Conservation (phyloP, 1,140 invertebrate genomes). For the Platorchestia sp. region DNA sequence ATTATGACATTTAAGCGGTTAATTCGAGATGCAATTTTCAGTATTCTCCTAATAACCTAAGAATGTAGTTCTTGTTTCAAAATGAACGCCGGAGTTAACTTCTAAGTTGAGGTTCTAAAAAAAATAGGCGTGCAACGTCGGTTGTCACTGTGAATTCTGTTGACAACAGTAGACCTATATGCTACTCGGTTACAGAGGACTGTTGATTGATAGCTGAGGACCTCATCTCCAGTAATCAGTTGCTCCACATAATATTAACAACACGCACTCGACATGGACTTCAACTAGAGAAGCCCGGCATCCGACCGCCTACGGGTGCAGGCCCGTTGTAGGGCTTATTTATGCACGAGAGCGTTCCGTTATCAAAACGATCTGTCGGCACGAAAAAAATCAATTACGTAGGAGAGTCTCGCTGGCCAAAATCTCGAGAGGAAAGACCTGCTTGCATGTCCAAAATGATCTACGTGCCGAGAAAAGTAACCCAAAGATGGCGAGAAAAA, state of each 20-base stretch:
- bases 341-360: not conserved
- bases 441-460: conserved; percentile 14
- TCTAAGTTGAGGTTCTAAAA: not conserved
- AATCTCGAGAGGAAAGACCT: not conserved
- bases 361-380: conserved; percentile 26
- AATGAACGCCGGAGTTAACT: no score
- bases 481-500: conserved; percentile 14
- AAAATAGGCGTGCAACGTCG: not conserved
- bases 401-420: not conserved
- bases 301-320: not conserved
- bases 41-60: no score
- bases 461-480: not conserved
- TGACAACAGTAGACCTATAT: not conserved
- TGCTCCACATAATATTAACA: no score
- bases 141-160: not conserved
- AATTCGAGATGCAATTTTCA: no score
- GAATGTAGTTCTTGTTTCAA: no score
- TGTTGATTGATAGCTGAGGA: not conserved
- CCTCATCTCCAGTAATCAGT: not conserved
- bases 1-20: no score
- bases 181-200: not conserved
- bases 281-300: no score
- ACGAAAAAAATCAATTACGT: conserved; percentile 20
- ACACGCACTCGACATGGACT: no score
- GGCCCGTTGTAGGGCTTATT: not conserved